These are phyloP conservation scores for Eumacrocentrus americanus DNA, from an alignment of 2,888 invertebrate genomes.

Conservation along the genomic window DNA sequence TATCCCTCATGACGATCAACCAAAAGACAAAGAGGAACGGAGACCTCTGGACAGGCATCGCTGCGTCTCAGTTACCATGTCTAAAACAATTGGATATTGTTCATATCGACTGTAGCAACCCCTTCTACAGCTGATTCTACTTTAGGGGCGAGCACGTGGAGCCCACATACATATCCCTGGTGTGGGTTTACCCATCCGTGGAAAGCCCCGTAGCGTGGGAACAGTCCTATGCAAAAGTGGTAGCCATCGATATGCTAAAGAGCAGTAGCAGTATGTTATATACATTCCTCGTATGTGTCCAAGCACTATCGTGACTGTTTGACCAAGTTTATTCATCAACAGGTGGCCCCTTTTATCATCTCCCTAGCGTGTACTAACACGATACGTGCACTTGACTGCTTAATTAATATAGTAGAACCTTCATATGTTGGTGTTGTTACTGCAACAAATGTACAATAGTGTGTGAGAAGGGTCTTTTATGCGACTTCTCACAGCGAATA, in stretches of 20 bases:
- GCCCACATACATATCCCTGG: neutral
- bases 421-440: no score
- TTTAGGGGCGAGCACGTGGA: neutral
- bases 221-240: slow-evolving; percentile 15
- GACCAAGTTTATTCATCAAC: neutral
- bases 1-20: slow-evolving; percentile 13
- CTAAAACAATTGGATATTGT: slow-evolving; percentile 18
- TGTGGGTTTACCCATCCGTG: no score
- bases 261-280: slow-evolving; percentile 1
- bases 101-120: neutral
- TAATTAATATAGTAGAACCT: neutral
- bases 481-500: slow-evolving; percentile 51
- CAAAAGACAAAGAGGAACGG: neutral
- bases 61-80: slow-evolving; percentile 1
- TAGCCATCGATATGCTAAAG: slow-evolving; percentile 20
- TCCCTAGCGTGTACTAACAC: no score
- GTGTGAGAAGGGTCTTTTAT: slow-evolving; percentile 56
- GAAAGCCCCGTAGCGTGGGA: slow-evolving; percentile 15
- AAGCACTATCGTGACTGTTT: no score
- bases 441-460: slow-evolving; percentile 19
- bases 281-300: no score
- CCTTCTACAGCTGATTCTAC: neutral
- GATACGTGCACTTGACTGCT: neutral
- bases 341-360: neutral
- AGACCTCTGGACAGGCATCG: slow-evolving; percentile 15